Base-by-base conservation (phyloP, 2,888 invertebrate species). In the Hydraecia micacea region DNA sequence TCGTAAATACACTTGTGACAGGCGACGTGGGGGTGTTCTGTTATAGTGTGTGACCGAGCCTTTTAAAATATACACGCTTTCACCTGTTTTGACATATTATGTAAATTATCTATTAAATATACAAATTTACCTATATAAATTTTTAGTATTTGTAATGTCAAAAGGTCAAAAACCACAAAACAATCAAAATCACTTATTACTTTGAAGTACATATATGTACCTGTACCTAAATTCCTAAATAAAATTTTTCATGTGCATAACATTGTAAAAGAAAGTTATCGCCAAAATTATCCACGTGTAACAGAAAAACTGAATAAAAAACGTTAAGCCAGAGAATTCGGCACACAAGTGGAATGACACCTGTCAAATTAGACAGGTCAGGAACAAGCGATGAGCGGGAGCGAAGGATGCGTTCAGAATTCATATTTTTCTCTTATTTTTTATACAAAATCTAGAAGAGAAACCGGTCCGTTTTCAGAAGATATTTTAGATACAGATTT, bases 331-430 rank as follows among this genome's bases (percentile, higher is more conserved):
- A 87, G 81, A 87, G 86, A 87, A 89, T 90, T 87, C 80, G 83
- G 87, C 87, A 87, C 83, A 85, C 84, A 86, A 80, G 36, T 89
- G 88, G 91, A 92, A 92, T 93, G 94, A 93, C 95, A 95, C 89
- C 92, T 95, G 95, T 94, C 95, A 85, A 88, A 88, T 79, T 76
- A 79, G 86, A 77, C 83, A 83, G 52, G 28, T 39, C n/a, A 7
- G 42, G 42, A 15, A 32, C 49, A 84, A 84, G 79, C 36, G 39
- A 79, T 49, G n/a, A 70, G 83, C 84, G 85, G 28, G 25, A 77
- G 79, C 73, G 74, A 21, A 0, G 3, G 13, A 39, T 66, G 18
- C 13, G 36, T 52, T 69, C 15, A 1, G 1, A 52, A 25, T 52
- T 49, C 32, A 69, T 9, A 5, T 28, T 39, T 5, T 39, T 21